phyloP scores from a whole-genome alignment of 2,797 vertebrate genomes.

The Mastacembelus armatus region DNA sequence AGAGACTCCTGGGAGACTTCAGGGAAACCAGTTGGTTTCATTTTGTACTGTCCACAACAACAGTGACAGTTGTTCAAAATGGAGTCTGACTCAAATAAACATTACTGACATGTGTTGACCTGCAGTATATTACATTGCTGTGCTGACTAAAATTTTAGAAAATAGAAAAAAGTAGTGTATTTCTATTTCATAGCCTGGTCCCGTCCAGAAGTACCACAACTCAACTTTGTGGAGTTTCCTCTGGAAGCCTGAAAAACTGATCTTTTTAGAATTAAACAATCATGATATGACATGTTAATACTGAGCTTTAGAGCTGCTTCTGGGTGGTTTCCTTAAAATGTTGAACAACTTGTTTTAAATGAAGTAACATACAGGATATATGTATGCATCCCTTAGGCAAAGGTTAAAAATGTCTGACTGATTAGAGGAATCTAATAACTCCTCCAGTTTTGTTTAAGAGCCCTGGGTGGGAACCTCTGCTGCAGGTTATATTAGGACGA shows the following conservation, averaged over 20 bases:
- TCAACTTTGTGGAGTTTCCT: too few relatives aligned
- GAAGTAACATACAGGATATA: too few relatives aligned
- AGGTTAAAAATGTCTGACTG: neutral
- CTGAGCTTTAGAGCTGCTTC: too few relatives aligned
- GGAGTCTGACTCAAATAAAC: neutral
- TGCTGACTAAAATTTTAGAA: neutral
- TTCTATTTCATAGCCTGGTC: too few relatives aligned
- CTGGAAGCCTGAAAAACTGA: too few relatives aligned
- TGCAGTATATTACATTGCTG: neutral
- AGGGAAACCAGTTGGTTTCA: neutral
- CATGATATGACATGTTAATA: too few relatives aligned
- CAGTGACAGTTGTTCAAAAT: too few relatives aligned
- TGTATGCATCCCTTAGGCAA: neutral
- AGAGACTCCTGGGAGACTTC: constrained; percentile 42
- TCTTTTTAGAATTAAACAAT: too few relatives aligned
- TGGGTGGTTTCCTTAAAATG: too few relatives aligned
- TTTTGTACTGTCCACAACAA: neutral
- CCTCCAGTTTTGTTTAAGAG: neutral
- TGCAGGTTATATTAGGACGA: neutral
- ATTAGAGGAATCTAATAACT: too few relatives aligned
- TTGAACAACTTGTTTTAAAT: too few relatives aligned
- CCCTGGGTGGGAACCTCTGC: neutral
- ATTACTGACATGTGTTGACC: neutral
- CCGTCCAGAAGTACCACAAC: too few relatives aligned
- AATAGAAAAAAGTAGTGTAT: neutral